Base-by-base conservation (phyloP, 2,888 invertebrate species). In the Tetheella fluctuosa region DNA sequence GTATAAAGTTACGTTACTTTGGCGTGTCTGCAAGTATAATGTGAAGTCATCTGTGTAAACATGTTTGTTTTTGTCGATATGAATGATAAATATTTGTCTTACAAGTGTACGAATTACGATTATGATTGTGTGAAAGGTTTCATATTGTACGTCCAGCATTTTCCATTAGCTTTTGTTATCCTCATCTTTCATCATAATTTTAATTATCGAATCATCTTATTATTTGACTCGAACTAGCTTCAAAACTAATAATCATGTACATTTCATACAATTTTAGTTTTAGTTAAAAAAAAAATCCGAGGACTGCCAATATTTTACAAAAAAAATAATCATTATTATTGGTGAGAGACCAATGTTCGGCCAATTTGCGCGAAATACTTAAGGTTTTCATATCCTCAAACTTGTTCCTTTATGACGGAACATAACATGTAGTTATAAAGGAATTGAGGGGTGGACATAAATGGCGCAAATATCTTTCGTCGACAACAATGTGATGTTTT, bases 1-100 rank as follows among this genome's bases (percentile, higher is more conserved):
- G 56, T 61, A 60, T 63, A 59, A 60, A 42, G 55, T 59, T 54
- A 59, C 59, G 62, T 59, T 60, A 59, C 56, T 57, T 58, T 52
- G 39, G 13, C 34, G 17, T 55, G 34, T 13, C 34, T 34, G 55
- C 34, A 20, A 42, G 58, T 69, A 70, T 61, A 58, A 62, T 58
- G 63, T 62, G 56, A 59, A 56, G 42, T 55, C 56, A 59, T 56
- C 60, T 57, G 1, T 63, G 68, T 68, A 70, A 67, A 71, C 71
- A 73, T 67, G 68, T 74, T 74, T 71, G 65, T 71, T 67, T 69
- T 52, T 54, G 54, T 48, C 25, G 23, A 64, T 69, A 62, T 62
- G 63, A 62, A 23, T 56, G 61, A 52, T 34, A 34, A 34, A 34
- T 39, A 52, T 61, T 61, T 58, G 20, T 57, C 34, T 55, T 10